Evolutionary conservation across 2,888 invertebrate species (phyloP).

Genomic region (Leptopilina myrica): DNA sequence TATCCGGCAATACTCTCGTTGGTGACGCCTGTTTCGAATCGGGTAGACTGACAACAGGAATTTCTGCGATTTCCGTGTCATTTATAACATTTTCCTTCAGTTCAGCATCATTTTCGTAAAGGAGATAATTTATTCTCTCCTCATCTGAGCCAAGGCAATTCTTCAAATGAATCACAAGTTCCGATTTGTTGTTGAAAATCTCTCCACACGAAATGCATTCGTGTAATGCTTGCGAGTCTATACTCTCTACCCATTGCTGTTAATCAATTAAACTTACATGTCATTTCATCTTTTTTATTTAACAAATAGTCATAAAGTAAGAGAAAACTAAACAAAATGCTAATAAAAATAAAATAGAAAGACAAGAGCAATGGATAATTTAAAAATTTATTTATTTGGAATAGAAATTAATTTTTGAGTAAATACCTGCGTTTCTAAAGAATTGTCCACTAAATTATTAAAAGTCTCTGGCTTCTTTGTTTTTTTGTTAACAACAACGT

Average conservation of each 20-base stretch:
- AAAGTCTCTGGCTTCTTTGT: background rate
- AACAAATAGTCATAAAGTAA: too few species aligned
- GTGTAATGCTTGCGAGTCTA: background rate
- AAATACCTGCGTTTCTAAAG: conserved; percentile 11
- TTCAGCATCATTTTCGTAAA: background rate
- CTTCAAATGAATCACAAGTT: conserved; percentile 84
- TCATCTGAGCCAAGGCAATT: conserved; percentile 78
- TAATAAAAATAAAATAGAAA: too few species aligned
- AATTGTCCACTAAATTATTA: background rate
- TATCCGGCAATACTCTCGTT: background rate
- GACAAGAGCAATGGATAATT: too few species aligned
- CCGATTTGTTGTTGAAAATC: conserved; percentile 85
- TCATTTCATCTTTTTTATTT: too few species aligned
- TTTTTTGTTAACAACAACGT: conserved; percentile 6
- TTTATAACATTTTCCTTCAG: background rate
- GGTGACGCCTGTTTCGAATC: background rate
- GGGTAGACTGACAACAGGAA: background rate
- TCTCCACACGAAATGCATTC: conserved; percentile 79
- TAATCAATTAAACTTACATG: background rate
- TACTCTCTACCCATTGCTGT: background rate
- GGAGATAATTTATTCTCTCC: background rate
- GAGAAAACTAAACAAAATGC: too few species aligned
- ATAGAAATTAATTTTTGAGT: too few species aligned
- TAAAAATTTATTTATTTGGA: too few species aligned
- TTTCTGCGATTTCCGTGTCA: background rate